phyloP scores from a whole-genome alignment of 1,140 invertebrate genomes.

The Heliothis subflexa region DNA sequence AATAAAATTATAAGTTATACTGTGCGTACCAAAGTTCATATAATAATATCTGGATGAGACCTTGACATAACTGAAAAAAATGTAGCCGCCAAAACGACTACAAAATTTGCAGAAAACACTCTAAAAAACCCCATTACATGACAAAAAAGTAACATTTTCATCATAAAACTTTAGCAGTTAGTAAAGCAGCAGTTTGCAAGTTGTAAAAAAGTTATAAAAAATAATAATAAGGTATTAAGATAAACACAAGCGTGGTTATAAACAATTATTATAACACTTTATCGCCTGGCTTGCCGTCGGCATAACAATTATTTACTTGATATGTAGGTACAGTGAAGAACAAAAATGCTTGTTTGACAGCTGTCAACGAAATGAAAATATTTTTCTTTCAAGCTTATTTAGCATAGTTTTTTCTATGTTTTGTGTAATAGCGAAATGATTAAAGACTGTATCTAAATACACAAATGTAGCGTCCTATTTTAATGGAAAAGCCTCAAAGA shows the following conservation, averaged over 20 bases:
- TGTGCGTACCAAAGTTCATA: not conserved
- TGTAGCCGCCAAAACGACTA: not conserved
- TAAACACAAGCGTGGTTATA: not conserved
- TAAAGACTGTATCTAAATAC: too few relatives aligned
- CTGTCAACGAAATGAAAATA: not conserved
- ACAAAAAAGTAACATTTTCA: conserved; percentile 11
- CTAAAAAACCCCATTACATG: not conserved
- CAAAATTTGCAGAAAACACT: not conserved
- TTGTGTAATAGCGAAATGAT: too few relatives aligned
- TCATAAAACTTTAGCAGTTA: not conserved
- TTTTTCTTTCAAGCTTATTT: too few relatives aligned
- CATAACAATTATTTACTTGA: conserved; percentile 5
- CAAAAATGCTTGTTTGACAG: not conserved
- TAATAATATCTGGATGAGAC: not conserved
- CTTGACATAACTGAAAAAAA: not conserved
- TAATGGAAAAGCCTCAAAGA: too few relatives aligned
- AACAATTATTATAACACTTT: not conserved
- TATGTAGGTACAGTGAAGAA: not conserved
- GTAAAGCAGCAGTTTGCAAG: not conserved
- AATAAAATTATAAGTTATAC: not conserved
- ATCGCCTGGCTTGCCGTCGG: conserved; percentile 8
- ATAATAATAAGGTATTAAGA: not conserved
- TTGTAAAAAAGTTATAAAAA: not conserved
- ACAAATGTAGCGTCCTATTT: too few relatives aligned
- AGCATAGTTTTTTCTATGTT: too few relatives aligned